Conservation (phyloP, 2,797 vertebrate genomes). For the Manis pentadactyla region DNA sequence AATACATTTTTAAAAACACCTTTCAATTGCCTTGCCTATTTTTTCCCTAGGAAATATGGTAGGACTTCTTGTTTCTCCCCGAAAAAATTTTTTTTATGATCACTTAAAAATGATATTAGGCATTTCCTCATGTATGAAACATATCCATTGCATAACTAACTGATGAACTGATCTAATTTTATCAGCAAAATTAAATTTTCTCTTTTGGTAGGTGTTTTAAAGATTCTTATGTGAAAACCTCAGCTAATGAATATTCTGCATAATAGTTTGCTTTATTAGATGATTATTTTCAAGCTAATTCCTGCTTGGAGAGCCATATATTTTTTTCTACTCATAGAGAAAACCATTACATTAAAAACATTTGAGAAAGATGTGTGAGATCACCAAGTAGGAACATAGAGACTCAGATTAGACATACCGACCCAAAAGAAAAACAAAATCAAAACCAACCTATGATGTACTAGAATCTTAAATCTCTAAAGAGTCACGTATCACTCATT, state of each 20-base stretch:
- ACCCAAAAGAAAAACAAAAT: neutral
- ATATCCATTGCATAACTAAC: constrained; percentile 74
- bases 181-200: constrained; percentile 85
- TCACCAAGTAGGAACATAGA: constrained; percentile 17
- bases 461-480: neutral
- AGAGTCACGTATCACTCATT: neutral
- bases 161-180: constrained; percentile 87
- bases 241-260: constrained; percentile 70
- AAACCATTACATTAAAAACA: constrained; percentile 60
- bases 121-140: constrained; percentile 74
- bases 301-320: constrained; percentile 71
- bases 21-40: constrained; percentile 85
- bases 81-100: constrained; percentile 83
- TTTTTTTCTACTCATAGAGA: constrained; percentile 71
- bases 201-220: constrained; percentile 81
- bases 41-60: constrained; percentile 78
- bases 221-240: constrained; percentile 73
- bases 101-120: constrained; percentile 77
- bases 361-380: constrained; percentile 75
- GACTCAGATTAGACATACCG: constrained; percentile 29
- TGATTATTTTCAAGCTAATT: constrained; percentile 81
- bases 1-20: constrained; percentile 84
- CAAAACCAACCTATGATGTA: neutral
- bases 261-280: constrained; percentile 79
- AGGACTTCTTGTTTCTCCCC: constrained; percentile 63